phyloP scores from a whole-genome alignment of 1,140 invertebrate genomes.

The Drosophila sturtevanti region DNA sequence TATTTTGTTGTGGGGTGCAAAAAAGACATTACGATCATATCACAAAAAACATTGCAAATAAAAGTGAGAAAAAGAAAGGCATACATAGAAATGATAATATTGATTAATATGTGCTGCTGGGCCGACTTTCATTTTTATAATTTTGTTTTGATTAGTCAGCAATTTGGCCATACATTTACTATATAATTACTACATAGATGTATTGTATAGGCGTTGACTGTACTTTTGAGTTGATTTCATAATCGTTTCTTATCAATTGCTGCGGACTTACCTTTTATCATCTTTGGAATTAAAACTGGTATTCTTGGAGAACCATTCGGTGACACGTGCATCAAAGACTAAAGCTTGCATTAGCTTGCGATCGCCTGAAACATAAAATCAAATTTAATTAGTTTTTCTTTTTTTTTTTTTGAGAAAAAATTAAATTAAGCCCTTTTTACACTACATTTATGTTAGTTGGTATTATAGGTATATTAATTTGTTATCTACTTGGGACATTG shows the following conservation, averaged over 20 bases:
- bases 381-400: background rate
- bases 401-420: no score
- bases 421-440: background rate
- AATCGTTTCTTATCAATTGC: background rate
- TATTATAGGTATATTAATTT: no score
- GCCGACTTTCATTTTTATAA: conserved; percentile 1
- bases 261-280: conserved; percentile 86
- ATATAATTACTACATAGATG: conserved; percentile 1
- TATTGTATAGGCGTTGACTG: conserved; percentile 53
- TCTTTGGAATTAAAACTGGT: conserved; percentile 87
- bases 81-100: conserved; percentile 64
- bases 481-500: background rate
- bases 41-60: conserved; percentile 61
- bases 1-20: conserved; percentile 58
- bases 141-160: conserved; percentile 8
- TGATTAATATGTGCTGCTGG: conserved; percentile 65
- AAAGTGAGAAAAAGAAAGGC: conserved; percentile 75
- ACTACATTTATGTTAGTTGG: background rate
- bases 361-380: conserved; percentile 86
- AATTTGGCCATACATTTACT: background rate
- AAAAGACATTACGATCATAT: conserved; percentile 61
- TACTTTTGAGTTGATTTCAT: conserved; percentile 57
- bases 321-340: conserved; percentile 93
- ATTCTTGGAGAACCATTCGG: conserved; percentile 91
- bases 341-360: conserved; percentile 91